A percentile compares a stretch with the other conserved stretches of the same genome.
These are phyloP conservation scores for Alligator sinensis DNA, from an alignment of 2,113 vertebrate genomes.

Conservation along the genomic window DNA sequence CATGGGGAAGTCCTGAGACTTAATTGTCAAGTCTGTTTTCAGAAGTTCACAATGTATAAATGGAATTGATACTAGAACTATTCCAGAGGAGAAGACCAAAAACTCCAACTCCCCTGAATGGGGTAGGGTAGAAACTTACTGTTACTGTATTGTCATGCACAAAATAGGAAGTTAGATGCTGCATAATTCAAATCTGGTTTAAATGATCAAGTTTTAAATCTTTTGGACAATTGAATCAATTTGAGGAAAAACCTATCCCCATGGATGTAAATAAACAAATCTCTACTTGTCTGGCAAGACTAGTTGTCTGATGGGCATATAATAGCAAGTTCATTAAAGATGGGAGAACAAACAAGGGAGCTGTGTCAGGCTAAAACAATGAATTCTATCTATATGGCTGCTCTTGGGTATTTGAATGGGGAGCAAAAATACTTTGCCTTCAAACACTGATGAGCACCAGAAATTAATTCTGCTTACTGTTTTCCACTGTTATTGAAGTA, in stretches of 20 bases:
- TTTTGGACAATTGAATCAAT: not conserved
- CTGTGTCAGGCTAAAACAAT: constrained; percentile 1
- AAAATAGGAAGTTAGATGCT: not conserved
- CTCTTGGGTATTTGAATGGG: not conserved
- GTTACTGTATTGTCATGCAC: not conserved
- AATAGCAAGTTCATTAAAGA: constrained; percentile 36
- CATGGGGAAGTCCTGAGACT: not conserved
- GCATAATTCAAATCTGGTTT: not conserved
- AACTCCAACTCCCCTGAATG: fast-evolving
- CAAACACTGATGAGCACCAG: not conserved
- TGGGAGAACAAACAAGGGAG: not conserved
- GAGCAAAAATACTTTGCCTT: constrained; percentile 3
- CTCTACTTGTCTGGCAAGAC: not conserved
- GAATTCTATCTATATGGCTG: not conserved
- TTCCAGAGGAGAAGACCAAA: not conserved
- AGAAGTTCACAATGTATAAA: not conserved
- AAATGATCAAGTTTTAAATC: not conserved
- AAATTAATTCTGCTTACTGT: constrained; percentile 39
- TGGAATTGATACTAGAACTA: not conserved
- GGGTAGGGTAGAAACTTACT: not conserved
- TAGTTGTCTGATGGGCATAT: not conserved
- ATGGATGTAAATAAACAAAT: not conserved
- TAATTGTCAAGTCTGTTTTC: not conserved
- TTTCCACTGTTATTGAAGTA: not conserved
- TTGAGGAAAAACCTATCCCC: not conserved